Base-by-base conservation (phyloP, 2,797 vertebrate species). In the Sebastes paucispinis region DNA sequence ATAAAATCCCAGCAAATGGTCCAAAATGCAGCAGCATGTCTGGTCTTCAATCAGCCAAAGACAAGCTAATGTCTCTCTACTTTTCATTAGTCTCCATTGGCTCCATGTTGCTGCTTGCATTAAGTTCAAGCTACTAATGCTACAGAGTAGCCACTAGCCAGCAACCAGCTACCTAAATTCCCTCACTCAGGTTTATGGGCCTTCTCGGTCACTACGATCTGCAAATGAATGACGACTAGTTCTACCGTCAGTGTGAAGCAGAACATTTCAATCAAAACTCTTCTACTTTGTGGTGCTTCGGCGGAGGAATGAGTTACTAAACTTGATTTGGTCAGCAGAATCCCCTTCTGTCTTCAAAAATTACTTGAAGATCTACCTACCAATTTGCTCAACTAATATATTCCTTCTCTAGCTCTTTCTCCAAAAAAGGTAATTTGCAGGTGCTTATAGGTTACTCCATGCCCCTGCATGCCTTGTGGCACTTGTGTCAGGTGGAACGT, bases 341-440 rank as follows among this genome's bases (percentile, higher is more conserved):
- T 50, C 14, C 22, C 54, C 14, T 55, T 70, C 25, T 4, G 13
- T 59, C 57, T 29, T 16, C 10, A 32, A 62, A 62, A 32, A n/a
- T 4, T 0, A 50, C 18, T 50, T 50, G 18, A 50, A 50, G 47
- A 50, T 0, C 47, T 50, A 1, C 18, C 47, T 2, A 50, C 18
- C 18, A 50, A 18, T 50, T 50, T 50, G 18, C 18, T 50, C 47
- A 50, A 20, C 47, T 20, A 50, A 50, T 50, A 50, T 50, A 20
- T 50, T 50, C 18, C 36, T 50, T 50, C 43, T 50, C 16, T 50
- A 50, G 16, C 43, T 47, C 43, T 1, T 47, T 47, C 43, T 47
- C 7, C 1, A 47, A 55, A 47, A 6, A 3, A 22, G 2, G 14
- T 63, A 0, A 39, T 57, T 22, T 65, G 4, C 12, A 8, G 25